Evolutionary conservation across 2,888 invertebrate genomes (phyloP).

Genomic region (Auanema sp.): DNA sequence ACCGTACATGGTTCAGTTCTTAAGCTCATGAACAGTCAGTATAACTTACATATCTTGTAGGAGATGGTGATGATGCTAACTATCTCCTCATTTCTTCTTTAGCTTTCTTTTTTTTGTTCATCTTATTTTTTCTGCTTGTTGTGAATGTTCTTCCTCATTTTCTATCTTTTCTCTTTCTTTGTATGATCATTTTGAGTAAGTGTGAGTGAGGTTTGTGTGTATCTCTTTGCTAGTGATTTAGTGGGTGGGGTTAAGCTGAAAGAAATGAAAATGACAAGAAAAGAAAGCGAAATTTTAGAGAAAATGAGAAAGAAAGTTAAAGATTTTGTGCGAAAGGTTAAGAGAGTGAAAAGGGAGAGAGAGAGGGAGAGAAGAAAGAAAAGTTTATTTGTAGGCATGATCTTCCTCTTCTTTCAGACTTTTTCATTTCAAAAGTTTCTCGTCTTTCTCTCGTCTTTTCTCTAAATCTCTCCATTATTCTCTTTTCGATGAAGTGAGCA

Average conservation of each 20-base stretch:
- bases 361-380: no score
- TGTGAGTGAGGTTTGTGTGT: no score
- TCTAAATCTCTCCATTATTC: no score
- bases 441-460: conserved; percentile 7
- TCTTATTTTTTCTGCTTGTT: not conserved
- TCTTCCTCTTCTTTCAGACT: no score
- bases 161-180: not conserved
- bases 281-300: not conserved
- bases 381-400: no score
- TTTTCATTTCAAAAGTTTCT: no score
- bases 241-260: conserved; percentile 5
- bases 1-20: not conserved
- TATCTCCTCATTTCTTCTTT: not conserved
- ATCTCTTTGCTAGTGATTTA: no score
- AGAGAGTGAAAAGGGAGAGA: no score
- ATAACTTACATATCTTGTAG: no score
- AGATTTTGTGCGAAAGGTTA: no score
- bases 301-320: not conserved
- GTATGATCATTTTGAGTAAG: conserved; percentile 2
- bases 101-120: conserved; percentile 1
- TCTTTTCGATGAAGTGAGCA: no score
- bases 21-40: not conserved
- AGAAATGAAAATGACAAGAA: not conserved
- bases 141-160: conserved; percentile 1
- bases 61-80: not conserved